These are phyloP conservation scores for Cetonia aurata DNA, from an alignment of 2,888 invertebrate species.

Conservation along the genomic window DNA sequence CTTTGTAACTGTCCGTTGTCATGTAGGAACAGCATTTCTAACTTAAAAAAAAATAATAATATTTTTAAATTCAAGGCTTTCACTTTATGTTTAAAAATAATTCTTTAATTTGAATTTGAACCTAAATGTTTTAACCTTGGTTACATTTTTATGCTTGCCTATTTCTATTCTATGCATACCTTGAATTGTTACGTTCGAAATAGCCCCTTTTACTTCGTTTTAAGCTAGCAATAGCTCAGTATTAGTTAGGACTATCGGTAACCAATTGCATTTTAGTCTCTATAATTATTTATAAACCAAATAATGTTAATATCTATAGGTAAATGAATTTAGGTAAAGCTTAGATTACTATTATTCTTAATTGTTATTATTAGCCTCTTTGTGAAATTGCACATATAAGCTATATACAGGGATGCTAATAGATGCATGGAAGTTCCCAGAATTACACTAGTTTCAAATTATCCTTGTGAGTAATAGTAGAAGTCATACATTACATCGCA, in stretches of 20 bases:
- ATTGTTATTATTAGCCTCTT: too few relatives aligned
- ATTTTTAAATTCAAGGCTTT: slow-evolving; percentile 36
- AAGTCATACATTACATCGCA: not conserved
- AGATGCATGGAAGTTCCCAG: not conserved
- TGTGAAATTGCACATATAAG: too few relatives aligned
- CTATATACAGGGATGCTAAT: not conserved
- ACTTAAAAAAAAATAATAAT: not conserved
- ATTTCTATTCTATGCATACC: slow-evolving; percentile 28
- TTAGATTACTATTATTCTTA: too few relatives aligned
- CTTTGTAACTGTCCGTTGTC: not conserved
- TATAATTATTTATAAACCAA: too few relatives aligned
- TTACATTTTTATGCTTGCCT: slow-evolving; percentile 21
- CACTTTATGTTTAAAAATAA: slow-evolving; percentile 35
- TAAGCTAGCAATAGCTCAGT: too few relatives aligned
- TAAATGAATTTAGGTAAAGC: too few relatives aligned
- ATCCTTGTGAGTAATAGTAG: slow-evolving; percentile 19
- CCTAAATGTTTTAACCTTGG: slow-evolving; percentile 38
- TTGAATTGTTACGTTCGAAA: slow-evolving; percentile 21
- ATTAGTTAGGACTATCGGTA: too few relatives aligned
- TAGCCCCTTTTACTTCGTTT: not conserved
- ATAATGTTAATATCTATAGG: too few relatives aligned
- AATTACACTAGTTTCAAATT: slow-evolving; percentile 6
- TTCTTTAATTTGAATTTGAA: slow-evolving; percentile 32
- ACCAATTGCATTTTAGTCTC: too few relatives aligned
- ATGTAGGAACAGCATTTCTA: not conserved